phyloP scores from a whole-genome alignment of 2,888 invertebrate species.

The Drosophila lacicola region DNA sequence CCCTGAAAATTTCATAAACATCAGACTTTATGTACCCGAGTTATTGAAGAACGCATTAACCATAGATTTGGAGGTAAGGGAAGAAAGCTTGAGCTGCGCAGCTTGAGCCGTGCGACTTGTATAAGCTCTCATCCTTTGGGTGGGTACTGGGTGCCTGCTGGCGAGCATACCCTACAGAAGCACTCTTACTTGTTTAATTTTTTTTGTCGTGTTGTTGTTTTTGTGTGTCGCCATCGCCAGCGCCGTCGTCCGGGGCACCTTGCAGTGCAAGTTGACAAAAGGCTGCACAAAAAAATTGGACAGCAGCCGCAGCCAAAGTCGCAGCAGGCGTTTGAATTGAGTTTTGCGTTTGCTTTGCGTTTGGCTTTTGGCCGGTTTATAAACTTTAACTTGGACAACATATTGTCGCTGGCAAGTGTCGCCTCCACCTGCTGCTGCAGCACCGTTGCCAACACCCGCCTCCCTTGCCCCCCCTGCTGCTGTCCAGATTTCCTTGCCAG shows the following conservation, averaged over 20 bases:
- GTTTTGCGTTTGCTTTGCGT: conserved; percentile 26
- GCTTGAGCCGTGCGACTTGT: too few species aligned
- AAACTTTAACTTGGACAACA: conserved; percentile 66
- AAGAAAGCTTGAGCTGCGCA: too few species aligned
- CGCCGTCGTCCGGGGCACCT: conserved; percentile 38
- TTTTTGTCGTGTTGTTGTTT: conserved; percentile 18
- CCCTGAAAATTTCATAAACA: too few species aligned
- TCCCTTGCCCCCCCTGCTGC: background rate
- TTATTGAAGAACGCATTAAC: too few species aligned
- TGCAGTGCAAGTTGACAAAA: conserved; percentile 59
- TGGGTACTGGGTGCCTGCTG: too few species aligned
- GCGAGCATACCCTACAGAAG: too few species aligned
- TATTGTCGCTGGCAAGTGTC: conserved; percentile 53
- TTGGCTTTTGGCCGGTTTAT: conserved; percentile 45
- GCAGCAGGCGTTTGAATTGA: conserved; percentile 62
- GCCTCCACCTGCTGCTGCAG: conserved; percentile 50
- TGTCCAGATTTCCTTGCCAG: conserved; percentile 41
- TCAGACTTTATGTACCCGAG: too few species aligned
- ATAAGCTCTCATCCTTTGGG: too few species aligned
- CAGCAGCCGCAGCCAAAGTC: conserved; percentile 53
- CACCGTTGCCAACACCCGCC: conserved; percentile 22
- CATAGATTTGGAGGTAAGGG: too few species aligned
- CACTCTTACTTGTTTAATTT: too few species aligned
- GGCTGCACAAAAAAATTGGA: conserved; percentile 47
- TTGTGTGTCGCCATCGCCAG: conserved; percentile 30